phyloP scores from a whole-genome alignment of 1,140 invertebrate species.

The Phortica variegata region DNA sequence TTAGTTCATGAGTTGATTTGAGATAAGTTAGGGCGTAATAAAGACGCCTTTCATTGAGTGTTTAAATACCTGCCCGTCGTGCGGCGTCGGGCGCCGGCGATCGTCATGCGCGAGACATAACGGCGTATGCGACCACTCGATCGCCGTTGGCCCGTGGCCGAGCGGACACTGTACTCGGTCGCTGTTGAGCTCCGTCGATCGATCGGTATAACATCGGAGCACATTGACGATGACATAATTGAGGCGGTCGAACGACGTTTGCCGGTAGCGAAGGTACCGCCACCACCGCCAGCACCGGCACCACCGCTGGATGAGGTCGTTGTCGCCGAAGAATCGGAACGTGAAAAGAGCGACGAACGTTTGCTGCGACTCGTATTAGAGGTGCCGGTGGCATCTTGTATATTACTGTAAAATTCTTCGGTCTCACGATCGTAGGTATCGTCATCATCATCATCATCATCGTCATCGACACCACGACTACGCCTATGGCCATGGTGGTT shows the following conservation, averaged over 20 bases:
- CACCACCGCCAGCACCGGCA: slow-evolving; percentile 25
- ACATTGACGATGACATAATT: slow-evolving; percentile 51
- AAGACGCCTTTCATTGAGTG: too few relatives aligned
- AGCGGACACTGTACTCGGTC: slow-evolving; percentile 45
- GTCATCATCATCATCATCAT: slow-evolving; percentile 40
- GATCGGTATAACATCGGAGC: slow-evolving; percentile 43
- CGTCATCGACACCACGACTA: slow-evolving; percentile 42
- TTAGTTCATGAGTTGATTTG: too few relatives aligned
- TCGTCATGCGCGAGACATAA: slow-evolving; percentile 52
- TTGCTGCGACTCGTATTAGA: slow-evolving; percentile 33
- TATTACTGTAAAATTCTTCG: slow-evolving; percentile 52
- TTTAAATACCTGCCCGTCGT: slow-evolving; percentile 55
- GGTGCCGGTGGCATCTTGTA: slow-evolving; percentile 44
- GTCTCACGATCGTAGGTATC: slow-evolving; percentile 48
- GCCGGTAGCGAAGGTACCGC: slow-evolving; percentile 38
- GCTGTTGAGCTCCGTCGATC: slow-evolving; percentile 52
- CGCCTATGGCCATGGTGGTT: slow-evolving; percentile 3
- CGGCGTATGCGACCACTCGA: slow-evolving; percentile 48
- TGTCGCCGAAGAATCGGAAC: slow-evolving; percentile 53
- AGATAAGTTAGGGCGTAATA: too few relatives aligned
- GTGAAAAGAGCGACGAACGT: slow-evolving; percentile 50
- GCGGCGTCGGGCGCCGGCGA: slow-evolving; percentile 48
- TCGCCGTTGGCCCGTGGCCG: slow-evolving; percentile 28
- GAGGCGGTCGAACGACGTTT: slow-evolving; percentile 50
- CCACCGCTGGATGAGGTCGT: slow-evolving; percentile 47